phyloP scores from a whole-genome alignment of 2,888 invertebrate species.

The Serrognathus titanus region DNA sequence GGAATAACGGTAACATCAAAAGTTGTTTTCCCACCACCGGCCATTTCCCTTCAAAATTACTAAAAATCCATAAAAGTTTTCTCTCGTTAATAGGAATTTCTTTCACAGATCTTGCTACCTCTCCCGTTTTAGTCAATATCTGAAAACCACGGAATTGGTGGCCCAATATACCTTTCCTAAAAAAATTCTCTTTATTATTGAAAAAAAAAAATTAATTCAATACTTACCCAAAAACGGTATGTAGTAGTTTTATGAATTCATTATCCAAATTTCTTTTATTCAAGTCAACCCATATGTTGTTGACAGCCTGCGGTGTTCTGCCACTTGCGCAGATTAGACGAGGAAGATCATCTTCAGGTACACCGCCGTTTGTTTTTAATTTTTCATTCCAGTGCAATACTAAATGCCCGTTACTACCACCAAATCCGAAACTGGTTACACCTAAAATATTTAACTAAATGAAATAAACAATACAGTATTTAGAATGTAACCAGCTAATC shows the following conservation, averaged over 20 bases:
- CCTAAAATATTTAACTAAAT: not conserved
- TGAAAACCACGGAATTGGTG: slow-evolving; percentile 4
- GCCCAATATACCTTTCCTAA: slow-evolving; percentile 1
- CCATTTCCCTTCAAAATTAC: too few species aligned
- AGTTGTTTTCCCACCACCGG: too few species aligned
- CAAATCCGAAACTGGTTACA: slow-evolving; percentile 88
- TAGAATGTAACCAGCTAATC: slow-evolving; percentile 59
- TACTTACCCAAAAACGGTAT: slow-evolving; percentile 16
- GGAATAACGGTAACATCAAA: too few species aligned
- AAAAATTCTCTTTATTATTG: too few species aligned
- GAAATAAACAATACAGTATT: not conserved
- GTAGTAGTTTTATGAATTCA: slow-evolving; percentile 35
- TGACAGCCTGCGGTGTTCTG: slow-evolving; percentile 71
- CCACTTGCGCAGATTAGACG: slow-evolving; percentile 73
- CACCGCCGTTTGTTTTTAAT: slow-evolving; percentile 59
- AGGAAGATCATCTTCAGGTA: slow-evolving; percentile 63
- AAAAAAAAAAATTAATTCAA: not conserved
- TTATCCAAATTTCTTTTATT: slow-evolving; percentile 48
- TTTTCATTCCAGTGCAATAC: slow-evolving; percentile 59
- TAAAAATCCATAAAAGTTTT: too few species aligned
- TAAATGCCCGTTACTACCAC: slow-evolving; percentile 78
- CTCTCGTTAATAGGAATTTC: too few species aligned
- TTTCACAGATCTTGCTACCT: not conserved
- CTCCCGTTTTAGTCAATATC: not conserved
- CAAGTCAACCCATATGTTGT: slow-evolving; percentile 59